Conservation (phyloP, 2,888 invertebrate genomes). For the Eristalinus sepulchralis region DNA sequence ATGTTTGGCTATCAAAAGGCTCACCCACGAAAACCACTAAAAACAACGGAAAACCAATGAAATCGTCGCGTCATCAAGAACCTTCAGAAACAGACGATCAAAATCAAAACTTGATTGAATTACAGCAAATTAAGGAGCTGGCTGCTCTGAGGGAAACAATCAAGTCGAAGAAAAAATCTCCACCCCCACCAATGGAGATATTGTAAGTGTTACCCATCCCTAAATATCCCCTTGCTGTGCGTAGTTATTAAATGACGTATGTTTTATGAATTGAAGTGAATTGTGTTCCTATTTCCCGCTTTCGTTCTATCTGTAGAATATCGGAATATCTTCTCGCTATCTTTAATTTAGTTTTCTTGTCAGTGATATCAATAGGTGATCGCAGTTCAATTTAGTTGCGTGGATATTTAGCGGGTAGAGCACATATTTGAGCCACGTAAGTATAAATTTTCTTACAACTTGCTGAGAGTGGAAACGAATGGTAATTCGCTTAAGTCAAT, state of each 20-base stretch:
- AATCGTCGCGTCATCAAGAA: conserved; percentile 21
- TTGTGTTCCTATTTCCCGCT: background rate
- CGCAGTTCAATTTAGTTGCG: background rate
- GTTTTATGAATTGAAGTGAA: background rate
- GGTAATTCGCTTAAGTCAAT: no score
- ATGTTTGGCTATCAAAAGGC: conserved; percentile 51
- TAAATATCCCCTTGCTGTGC: background rate
- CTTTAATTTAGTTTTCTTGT: background rate
- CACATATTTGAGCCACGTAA: background rate
- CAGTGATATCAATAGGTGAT: background rate
- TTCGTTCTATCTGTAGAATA: background rate
- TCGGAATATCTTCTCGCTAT: background rate
- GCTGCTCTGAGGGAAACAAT: conserved; percentile 31
- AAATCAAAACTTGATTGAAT: background rate
- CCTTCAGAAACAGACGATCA: background rate
- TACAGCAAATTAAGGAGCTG: conserved; percentile 35
- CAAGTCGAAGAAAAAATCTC: conserved; percentile 50
- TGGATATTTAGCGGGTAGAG: background rate
- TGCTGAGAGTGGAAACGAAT: no score
- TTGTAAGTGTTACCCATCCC: conserved; percentile 40
- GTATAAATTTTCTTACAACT: background rate
- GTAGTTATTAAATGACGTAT: conserved; percentile 14
- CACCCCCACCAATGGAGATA: conserved; percentile 54
- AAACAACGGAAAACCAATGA: conserved; percentile 30
- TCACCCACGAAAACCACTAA: conserved; percentile 11